Conservation (phyloP, 2,113 vertebrate species). For the Podarcis raffonei region DNA sequence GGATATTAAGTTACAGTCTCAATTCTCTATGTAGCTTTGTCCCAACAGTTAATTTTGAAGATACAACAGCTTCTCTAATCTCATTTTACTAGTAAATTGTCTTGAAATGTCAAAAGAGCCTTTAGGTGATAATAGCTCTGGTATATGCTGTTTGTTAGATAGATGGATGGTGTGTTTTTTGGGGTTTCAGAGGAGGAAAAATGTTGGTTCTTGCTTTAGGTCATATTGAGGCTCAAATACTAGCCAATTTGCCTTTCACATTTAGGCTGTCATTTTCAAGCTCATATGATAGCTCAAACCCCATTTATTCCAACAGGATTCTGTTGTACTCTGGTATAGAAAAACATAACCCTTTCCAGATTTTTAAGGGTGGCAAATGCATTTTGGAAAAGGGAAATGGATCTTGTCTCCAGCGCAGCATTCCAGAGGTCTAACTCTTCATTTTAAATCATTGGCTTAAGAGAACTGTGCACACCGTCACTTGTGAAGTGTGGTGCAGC, state of each 20-base stretch:
- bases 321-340: neutral
- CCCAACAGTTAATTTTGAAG: conserved; percentile 43
- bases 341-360: neutral
- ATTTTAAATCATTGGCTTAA: neutral
- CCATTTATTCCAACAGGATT: neutral
- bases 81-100: conserved; percentile 64
- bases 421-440: neutral
- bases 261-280: neutral
- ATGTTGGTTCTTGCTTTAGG: neutral
- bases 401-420: neutral
- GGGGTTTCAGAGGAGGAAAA: neutral
- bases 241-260: neutral
- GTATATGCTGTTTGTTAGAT: conserved; percentile 27
- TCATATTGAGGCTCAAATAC: neutral
- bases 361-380: neutral
- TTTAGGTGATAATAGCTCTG: conserved; percentile 4
- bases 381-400: neutral
- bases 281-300: neutral
- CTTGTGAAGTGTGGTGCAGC: neutral
- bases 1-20: conserved; percentile 57
- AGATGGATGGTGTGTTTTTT: conserved; percentile 11
- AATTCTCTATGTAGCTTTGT: conserved; percentile 52
- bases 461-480: neutral
- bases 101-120: conserved; percentile 43
- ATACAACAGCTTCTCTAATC: conserved; percentile 52